Evolutionary conservation across 2,888 invertebrate genomes (phyloP), one percentile per base, ranked within the genome.

Genomic region (Diarsia dahlii): DNA sequence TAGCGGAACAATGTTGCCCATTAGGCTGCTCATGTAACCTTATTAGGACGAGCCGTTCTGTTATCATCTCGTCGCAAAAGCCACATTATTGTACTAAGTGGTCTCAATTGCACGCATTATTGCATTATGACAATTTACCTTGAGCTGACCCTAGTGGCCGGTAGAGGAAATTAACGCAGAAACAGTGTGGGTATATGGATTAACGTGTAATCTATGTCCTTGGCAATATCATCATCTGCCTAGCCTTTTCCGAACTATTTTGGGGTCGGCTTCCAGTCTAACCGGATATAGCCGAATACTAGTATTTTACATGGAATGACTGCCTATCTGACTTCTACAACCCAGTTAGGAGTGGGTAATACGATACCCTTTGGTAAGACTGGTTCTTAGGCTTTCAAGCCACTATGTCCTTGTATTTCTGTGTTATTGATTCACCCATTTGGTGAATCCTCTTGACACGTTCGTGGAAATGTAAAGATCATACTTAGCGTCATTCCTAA

Each of bases 41-140:
- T 84, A 81, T 83, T 83, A 84, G 76, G 71, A n/a, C 62, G 63
- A 81, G 63, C 68, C 56, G 66, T 68, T 74, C 46, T 83, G 74
- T 81, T 83, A 83, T 83, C 82, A 58, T 64, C 81, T 69, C 71
- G 69, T 76, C 74, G 62, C 73, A 70, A 80, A 80, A 73, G 73
- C 76, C 34, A 50, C 62, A 48, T 74, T 74, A 71, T 81, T 77
- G 65, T 60, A 34, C 71, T 84, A 83, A 83, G 81, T 83, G 84
- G 69, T 81, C 81, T 63, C 73, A 83, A 83, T 83, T 84, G 82
- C 84, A 76, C 76, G 60, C 71, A 71, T 83, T 84, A 83, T 84
- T 74, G 81, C 71, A 84, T 84, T 84, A 84, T 63, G 62, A 69
- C 56, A 71, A 76, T 76, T 71, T 77, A 83, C 83, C 85, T 84